These are phyloP conservation scores for Agrotis clavis DNA, from an alignment of 2,888 invertebrate species.

Conservation along the genomic window DNA sequence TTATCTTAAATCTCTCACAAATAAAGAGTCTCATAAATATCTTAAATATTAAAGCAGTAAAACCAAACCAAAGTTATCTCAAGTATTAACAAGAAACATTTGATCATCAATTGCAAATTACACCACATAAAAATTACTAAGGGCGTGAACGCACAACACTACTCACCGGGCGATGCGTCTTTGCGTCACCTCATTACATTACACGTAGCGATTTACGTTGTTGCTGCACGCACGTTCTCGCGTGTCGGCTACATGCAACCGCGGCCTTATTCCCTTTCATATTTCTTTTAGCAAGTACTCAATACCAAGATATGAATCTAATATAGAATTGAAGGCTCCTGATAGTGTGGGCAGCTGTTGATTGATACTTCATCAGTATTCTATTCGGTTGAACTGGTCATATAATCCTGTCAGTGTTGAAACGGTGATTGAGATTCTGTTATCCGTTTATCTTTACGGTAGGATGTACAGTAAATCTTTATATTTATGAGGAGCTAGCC, in stretches of 20 bases:
- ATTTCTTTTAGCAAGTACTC: conserved; percentile 62
- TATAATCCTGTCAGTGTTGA: conserved; percentile 50
- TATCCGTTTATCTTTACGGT: conserved; percentile 43
- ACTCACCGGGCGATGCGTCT: conserved; percentile 68
- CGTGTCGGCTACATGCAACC: conserved; percentile 54
- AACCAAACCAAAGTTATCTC: conserved; percentile 3
- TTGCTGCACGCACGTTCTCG: conserved; percentile 76
- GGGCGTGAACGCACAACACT: conserved; percentile 72
- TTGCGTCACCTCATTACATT: conserved; percentile 81
- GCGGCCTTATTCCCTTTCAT: conserved; percentile 55
- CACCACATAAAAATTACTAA: conserved; percentile 69
- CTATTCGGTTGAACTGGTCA: conserved; percentile 42
- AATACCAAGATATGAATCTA: conserved; percentile 58
- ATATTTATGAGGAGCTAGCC: conserved; percentile 25
- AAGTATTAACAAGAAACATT: conserved; percentile 19
- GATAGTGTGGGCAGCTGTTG: conserved; percentile 56
- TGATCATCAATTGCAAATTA: conserved; percentile 55
- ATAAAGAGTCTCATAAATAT: neutral
- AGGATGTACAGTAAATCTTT: conserved; percentile 21
- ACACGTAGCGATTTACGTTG: conserved; percentile 78
- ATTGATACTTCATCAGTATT: conserved; percentile 64
- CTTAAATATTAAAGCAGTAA: neutral
- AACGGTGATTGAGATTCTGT: conserved; percentile 44
- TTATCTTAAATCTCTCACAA: neutral
- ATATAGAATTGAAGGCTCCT: conserved; percentile 63